Percentiles rank a stretch among this genome's conserved stretches.
These are phyloP conservation scores for Hemichromis elongatus DNA, from an alignment of 2,113 vertebrate species.

Conservation along the genomic window DNA sequence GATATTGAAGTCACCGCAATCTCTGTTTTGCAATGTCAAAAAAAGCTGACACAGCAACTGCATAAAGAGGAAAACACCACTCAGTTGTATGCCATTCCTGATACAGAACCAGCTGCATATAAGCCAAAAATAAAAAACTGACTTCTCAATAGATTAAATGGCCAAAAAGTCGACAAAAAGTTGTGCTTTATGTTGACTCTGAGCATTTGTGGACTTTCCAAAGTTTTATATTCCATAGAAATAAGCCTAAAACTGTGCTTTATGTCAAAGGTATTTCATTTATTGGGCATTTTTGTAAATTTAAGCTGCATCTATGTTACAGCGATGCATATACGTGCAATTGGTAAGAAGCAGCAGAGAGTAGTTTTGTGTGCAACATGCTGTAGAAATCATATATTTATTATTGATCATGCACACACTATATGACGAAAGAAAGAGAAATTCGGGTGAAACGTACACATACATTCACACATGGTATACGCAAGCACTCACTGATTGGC, in stretches of 20 bases:
- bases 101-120: neutral
- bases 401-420: neutral
- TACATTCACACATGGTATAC: neutral
- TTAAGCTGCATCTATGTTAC: neutral
- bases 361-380: neutral
- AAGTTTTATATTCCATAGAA: neutral
- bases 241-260: neutral
- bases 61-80: slow-evolving; percentile 1
- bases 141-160: neutral
- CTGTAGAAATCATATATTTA: neutral
- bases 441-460: neutral
- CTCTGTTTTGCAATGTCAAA: neutral
- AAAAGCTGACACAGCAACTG: slow-evolving; percentile 42
- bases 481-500: neutral
- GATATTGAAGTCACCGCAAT: slow-evolving; percentile 13
- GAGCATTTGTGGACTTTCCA: neutral
- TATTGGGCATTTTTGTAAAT: neutral
- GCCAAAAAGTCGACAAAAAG: neutral
- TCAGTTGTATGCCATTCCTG: neutral
- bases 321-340: neutral
- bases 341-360: neutral
- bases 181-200: neutral
- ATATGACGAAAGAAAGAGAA: slow-evolving; percentile 3
- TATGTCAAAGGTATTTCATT: neutral
- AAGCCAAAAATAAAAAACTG: neutral